Base-by-base conservation (phyloP, 2,888 invertebrate species). In the Volucella inanis region DNA sequence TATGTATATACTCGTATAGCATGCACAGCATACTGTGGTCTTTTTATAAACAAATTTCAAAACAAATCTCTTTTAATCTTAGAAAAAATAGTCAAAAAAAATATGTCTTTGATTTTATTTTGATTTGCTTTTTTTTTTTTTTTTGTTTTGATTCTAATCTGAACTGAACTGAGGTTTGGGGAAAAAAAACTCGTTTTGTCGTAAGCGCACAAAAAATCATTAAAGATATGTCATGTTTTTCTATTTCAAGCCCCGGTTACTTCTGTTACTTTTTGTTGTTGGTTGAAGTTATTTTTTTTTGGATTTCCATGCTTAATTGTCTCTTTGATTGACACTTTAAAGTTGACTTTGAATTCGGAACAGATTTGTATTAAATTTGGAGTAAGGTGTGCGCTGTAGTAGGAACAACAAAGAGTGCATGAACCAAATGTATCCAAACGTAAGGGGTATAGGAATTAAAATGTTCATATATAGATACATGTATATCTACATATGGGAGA, bases 321-420 rank as follows among this genome's bases (percentile, higher is more conserved):
- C 52, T 77, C 61, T 77, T 77, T 77, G 77, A 77, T 77, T 77
- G 77, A 77, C 77, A 77, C 77, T 77, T 77, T 31, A 70, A 70
- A 77, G 77, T 77, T 77, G 77, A 77, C 70, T 77, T 70, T 77
- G 62, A 77, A 70, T 77, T 62, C 70, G 55, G 77, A 77, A 77
- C 77, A 62, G 68, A 77, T 70, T 77, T 77, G 15, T 49, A 62
- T 62, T 49, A 14, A 31, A 57, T 61, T 72, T 61, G 43, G 10
- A 52, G 52, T 76, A 61, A 54, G 18, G 67, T 54, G 31, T 57
- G 55, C 10, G 38, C 12, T 49, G 18, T 12, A 39, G 49, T 9
- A 59, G 47, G 39, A 31, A 6, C 31, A 31, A 31, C 31, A 31
- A 31, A 4, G 31, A 31, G 31, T 31, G 31, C 31, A 31, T 2